Percentiles rank a stretch among this genome's conserved stretches.
These are phyloP conservation scores for Phanerotoma sp. DNA, from an alignment of 2,888 invertebrate species.

Conservation along the genomic window DNA sequence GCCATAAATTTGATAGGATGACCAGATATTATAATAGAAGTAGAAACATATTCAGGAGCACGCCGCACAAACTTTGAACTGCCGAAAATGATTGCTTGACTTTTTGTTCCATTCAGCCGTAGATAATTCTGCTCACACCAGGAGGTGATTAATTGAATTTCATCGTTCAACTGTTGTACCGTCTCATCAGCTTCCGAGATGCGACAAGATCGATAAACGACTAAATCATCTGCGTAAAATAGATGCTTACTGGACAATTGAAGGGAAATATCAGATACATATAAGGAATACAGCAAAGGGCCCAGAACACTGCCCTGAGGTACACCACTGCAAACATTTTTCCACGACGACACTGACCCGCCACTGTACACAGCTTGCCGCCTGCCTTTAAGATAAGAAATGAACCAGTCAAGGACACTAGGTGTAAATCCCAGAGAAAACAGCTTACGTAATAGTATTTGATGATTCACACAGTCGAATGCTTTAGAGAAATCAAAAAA, in stretches of 20 bases:
- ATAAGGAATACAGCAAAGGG: slow-evolving; percentile 1
- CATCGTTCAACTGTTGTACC: background rate
- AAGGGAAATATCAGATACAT: background rate
- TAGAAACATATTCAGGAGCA: background rate
- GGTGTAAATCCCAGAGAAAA: background rate
- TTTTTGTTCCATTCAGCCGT: slow-evolving; percentile 15
- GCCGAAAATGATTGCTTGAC: no score
- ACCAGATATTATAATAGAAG: background rate
- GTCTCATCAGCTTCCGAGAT: background rate
- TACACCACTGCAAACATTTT: slow-evolving; percentile 4
- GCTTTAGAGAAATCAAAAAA: no score
- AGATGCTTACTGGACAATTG: background rate
- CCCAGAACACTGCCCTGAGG: slow-evolving; percentile 20
- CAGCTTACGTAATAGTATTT: background rate
- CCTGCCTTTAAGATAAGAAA: background rate
- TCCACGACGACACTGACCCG: slow-evolving; percentile 8
- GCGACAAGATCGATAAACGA: background rate
- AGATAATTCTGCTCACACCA: background rate
- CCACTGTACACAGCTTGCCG: slow-evolving; percentile 1
- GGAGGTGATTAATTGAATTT: background rate
- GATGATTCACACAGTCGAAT: background rate
- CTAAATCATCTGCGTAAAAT: slow-evolving; percentile 3
- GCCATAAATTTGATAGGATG: background rate
- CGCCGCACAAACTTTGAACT: slow-evolving; percentile 25
- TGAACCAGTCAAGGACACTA: background rate